Base-by-base conservation (phyloP, 2,888 invertebrate species). In the Capitulum mitella region DNA sequence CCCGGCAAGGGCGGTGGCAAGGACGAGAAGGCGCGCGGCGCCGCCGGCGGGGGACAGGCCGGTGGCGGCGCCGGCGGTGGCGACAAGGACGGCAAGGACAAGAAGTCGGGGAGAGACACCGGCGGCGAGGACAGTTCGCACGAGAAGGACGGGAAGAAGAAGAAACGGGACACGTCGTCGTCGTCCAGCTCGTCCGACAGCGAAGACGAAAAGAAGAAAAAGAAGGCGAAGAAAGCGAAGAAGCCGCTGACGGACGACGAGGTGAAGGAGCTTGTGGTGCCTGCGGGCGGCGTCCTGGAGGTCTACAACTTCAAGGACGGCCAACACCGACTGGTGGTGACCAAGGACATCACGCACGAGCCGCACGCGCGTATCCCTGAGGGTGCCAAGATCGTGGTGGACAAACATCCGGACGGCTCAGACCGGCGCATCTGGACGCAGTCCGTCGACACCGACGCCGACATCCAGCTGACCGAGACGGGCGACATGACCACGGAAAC, bases 291-390 rank as follows among this genome's bases (percentile, higher is more conserved):
- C 19, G 40, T 40, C 12, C 70, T 70, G 1, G 70, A 70, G 19
- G 70, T 70, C 37, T 70, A 70, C 70, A 70, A 16, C 8, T 70
- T 70, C 70, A 70, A 70, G 26, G 70, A 70, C 26, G 70, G 70
- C 19, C 70, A 70, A 34, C 19, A 19, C 37, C 70, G 70, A 22
- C 26, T 70, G 40, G 40, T 40, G 10, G 70, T 70, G 1, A 70
- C 70, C 22, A 70, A 70, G 26, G 70, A 70, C 40, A 70, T 70
- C 70, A 70, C 70, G 22, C 37, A 70, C 40, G 70, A 70, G 14
- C 70, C 70, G 1, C 70, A 70, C 26, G 70, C 70, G 6, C 70
- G 70, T 22, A 70, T 70, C 26, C 70, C 70, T 5, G 70, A 26
- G 37, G 70, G 37, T 2, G 70, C 70, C n/a, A 70, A 70, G 37